Evolutionary conservation across 2,797 vertebrate species (phyloP).

Genomic region (Sebastes baramenuke): DNA sequence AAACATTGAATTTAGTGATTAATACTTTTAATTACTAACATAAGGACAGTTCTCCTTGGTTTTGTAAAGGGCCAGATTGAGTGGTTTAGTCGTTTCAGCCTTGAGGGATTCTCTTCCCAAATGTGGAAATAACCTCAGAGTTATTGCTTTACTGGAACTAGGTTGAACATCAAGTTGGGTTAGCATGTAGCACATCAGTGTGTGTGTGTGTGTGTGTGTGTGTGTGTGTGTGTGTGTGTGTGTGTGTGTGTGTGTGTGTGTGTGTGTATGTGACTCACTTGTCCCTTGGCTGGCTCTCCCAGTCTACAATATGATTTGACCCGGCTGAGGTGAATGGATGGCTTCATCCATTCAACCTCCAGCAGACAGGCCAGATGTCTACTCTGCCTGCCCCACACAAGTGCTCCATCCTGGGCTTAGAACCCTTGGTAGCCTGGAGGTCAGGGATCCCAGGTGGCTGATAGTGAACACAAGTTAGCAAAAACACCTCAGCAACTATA

Average conservation of each 20-base stretch:
- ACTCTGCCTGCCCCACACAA: background rate
- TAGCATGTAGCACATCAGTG: too few relatives aligned
- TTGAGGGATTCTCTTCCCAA: background rate
- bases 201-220: background rate
- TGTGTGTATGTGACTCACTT: background rate
- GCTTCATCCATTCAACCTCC: constrained; percentile 3
- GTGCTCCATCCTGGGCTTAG: background rate
- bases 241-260: background rate
- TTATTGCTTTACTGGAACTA: background rate
- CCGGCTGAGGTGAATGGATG: background rate
- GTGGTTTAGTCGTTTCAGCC: too few relatives aligned
- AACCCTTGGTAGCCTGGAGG: background rate
- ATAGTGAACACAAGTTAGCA: background rate
- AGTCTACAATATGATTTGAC: background rate
- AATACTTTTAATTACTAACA: background rate
- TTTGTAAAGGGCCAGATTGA: too few relatives aligned
- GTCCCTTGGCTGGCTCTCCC: constrained; percentile 11
- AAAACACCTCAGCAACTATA: background rate
- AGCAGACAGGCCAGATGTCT: constrained; percentile 22
- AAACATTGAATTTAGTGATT: background rate
- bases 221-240: too few relatives aligned
- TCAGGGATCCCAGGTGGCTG: background rate
- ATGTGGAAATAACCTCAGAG: background rate
- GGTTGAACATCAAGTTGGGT: background rate
- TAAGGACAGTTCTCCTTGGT: background rate